Base-by-base conservation (phyloP, 2,113 vertebrate species). In the Mirounga angustirostris region DNA sequence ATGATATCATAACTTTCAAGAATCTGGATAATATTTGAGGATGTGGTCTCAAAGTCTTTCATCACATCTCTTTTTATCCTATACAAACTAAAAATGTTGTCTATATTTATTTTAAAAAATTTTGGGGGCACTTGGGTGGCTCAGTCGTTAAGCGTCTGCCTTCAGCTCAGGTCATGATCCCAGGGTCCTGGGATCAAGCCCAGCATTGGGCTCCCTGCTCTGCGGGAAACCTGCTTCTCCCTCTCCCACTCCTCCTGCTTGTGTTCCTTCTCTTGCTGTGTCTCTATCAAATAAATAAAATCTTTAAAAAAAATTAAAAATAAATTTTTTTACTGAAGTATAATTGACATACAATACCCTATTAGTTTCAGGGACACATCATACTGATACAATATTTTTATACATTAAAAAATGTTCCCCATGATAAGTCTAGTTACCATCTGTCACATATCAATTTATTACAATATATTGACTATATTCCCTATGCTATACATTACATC, bases 61-160 rank as follows among this genome's bases (percentile, higher is more conserved):
- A 65, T 58, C 26, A n/a, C 30, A 83, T 83, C 22, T 93, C 52
- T 56, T 96, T 74, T 65, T 67, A 88, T 83, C n/a, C 50, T 84
- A 78, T 4, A 54, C 2, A 95, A 15, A 40, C 54, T 95, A 82
- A 94, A 89, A 94, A 87, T 36, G 33, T 16, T 83, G 0, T 40
- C 33, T 56, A 58, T 5, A 69, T 71, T 90, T 96, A 71, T 76
- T 93, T 79, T 13, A 63, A 50, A 28, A 50, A 50, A 18, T 30
- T 50, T 56, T 18, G 16, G 54, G 54, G 54, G 14, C 14, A 56
- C 54, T 18, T 1, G 4, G 54, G 54, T 56, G 54, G 54, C 54
- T 56, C 15, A 56, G 54, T 18, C 14, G 15, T 56, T 56, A 5
- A 56, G 54, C 5, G 4, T 5, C 16, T 56, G 54, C 54, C 54